Percentiles rank a stretch among this genome's conserved stretches.
phyloP scores from a whole-genome alignment of 2,888 invertebrate genomes.

The Pilophorus perplexus region DNA sequence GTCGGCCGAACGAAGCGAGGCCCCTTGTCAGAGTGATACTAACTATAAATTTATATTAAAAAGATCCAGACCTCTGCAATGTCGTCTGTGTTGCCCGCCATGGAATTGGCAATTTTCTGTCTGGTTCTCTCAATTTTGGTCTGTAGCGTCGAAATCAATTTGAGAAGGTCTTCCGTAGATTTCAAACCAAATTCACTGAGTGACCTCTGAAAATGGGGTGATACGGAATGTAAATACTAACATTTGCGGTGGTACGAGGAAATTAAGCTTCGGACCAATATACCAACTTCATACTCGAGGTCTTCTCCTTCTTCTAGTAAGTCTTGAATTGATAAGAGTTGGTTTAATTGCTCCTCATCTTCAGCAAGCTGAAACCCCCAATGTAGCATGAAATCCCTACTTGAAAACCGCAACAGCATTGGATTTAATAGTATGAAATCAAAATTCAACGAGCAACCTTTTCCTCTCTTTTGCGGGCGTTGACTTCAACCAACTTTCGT shows the following conservation, averaged over 20 bases:
- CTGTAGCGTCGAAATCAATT: slow-evolving; percentile 67
- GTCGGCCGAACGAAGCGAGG: too few relatives aligned
- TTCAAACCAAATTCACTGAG: slow-evolving; percentile 72
- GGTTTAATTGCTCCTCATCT: slow-evolving; percentile 81
- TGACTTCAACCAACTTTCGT: slow-evolving; percentile 79
- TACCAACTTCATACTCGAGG: slow-evolving; percentile 63
- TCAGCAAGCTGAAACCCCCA: slow-evolving; percentile 63
- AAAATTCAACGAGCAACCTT: too few relatives aligned
- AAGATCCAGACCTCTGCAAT: slow-evolving; percentile 50
- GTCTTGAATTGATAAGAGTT: slow-evolving; percentile 72
- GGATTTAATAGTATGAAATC: too few relatives aligned
- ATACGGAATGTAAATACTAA: neutral
- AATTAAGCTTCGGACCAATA: too few relatives aligned
- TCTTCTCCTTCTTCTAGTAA: slow-evolving; percentile 72
- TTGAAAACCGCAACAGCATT: too few relatives aligned
- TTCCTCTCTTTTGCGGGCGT: slow-evolving; percentile 83
- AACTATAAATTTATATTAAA: too few relatives aligned
- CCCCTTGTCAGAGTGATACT: too few relatives aligned
- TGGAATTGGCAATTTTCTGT: slow-evolving; percentile 69
- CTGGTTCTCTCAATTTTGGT: slow-evolving; percentile 72
- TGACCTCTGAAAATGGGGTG: slow-evolving; percentile 60
- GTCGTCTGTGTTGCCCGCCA: slow-evolving; percentile 65
- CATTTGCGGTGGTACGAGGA: neutral
- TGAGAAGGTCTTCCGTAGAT: slow-evolving; percentile 75
- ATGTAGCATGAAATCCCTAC: neutral